Percentiles rank a stretch among this genome's conserved stretches.
Evolutionary conservation across 2,113 vertebrate species (phyloP).

Genomic region (Crypturellus undulatus): DNA sequence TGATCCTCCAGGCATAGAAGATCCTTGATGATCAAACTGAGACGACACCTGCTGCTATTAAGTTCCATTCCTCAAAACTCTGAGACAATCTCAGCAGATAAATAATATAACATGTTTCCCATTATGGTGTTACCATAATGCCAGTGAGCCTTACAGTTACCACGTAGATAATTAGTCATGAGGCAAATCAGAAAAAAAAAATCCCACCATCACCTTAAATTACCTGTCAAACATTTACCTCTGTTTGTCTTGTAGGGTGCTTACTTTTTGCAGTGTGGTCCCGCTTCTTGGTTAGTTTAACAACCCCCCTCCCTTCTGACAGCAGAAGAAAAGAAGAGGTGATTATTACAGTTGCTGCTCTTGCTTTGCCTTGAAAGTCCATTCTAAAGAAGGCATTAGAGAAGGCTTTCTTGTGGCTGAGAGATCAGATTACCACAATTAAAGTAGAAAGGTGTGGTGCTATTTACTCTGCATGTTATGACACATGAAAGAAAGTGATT

Average conservation of each 20-base stretch:
- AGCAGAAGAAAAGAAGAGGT: conserved; percentile 58
- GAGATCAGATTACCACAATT: conserved; percentile 83
- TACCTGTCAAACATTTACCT: conserved; percentile 30
- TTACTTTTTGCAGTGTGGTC: conserved; percentile 61
- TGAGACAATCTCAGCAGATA: conserved; percentile 25
- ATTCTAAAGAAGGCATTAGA: conserved; percentile 78
- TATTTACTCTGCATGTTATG: conserved; percentile 82
- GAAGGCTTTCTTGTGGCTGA: conserved; percentile 79
- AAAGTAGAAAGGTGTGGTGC: conserved; percentile 83
- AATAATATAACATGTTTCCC: neutral
- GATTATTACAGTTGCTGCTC: conserved; percentile 77
- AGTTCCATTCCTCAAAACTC: neutral
- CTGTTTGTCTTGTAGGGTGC: neutral
- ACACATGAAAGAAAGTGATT: conserved; percentile 88
- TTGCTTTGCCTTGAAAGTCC: conserved; percentile 78
- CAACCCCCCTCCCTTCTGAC: conserved; percentile 39
- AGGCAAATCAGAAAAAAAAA: conserved; percentile 7
- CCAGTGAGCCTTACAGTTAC: conserved; percentile 45
- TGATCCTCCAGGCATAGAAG: neutral
- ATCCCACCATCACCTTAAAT: conserved; percentile 32
- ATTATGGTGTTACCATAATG: conserved; percentile 21
- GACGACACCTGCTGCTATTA: neutral
- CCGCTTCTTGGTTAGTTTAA: conserved; percentile 14
- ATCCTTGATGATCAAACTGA: conserved; percentile 35
- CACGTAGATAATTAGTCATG: conserved; percentile 64